Evolutionary conservation across 2,113 vertebrate species (phyloP), one percentile per base, ranked within the genome.

Genomic region (Pseudolaguvia tuberculata): DNA sequence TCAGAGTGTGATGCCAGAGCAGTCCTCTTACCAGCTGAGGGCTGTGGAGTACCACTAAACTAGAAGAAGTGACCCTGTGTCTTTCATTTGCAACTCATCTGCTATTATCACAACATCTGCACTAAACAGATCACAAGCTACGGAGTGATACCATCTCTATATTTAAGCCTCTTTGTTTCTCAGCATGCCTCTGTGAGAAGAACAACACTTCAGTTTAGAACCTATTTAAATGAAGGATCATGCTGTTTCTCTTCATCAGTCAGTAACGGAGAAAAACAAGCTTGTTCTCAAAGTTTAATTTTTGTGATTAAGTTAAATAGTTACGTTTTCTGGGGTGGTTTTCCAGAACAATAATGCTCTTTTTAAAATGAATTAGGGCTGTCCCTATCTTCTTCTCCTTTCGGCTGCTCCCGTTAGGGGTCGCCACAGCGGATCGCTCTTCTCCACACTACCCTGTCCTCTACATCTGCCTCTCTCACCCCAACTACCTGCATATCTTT

Each of bases 121-220:
- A 45, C 72, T 48, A 50, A 72, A 59, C 15, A 68, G 56, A 70
- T 61, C 55, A 67, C 39, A 31, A 29, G 73, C 45, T 70, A 79
- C 47, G 58, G 74, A 79, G 84, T 79, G 79, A 82, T 81, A 84
- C 77, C 75, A 66, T 61, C 81, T 79, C 82, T 80, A 71, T 70
- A 77, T 78, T 74, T 59, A 63, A 70, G 45, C 42, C 66, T 66
- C 55, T 68, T 73, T 53, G 78, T 76, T 72, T 74, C 75, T 84
- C 84, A 81, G 83, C 78, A 78, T 42, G 51, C 75, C 51, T 75
- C 69, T 62, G 62, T 47, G 52, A 39, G 25, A 12, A 47, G 66
- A 72, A 27, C 35, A 74, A 59, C 71, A 66, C 68, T 66, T 57
- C 25, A 23, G 79, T 47, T 67, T 71, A 48, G 50, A 35, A 48